Conservation (phyloP, 2,113 vertebrate genomes). For the Saimiri boliviensis region DNA sequence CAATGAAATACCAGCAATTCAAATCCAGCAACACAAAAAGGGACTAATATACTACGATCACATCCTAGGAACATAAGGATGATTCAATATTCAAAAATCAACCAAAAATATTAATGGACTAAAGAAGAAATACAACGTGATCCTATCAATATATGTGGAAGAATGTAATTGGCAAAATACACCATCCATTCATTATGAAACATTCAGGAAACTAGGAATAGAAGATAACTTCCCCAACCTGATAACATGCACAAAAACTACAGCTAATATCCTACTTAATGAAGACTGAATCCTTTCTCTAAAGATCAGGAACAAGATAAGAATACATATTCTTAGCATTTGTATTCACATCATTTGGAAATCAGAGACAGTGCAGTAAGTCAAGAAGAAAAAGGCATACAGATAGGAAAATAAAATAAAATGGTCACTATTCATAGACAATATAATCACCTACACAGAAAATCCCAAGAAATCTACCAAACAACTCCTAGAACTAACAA, state of each 20-base stretch:
- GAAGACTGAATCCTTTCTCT: not conserved
- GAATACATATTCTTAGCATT: not conserved
- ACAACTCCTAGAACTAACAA: not conserved
- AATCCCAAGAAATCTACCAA: not conserved
- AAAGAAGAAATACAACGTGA: not conserved
- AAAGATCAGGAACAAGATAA: constrained; percentile 10
- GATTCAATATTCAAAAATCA: not conserved
- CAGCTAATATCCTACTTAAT: not conserved
- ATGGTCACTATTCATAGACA: not conserved
- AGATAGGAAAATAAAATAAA: constrained; percentile 24
- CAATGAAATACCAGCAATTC: not conserved
- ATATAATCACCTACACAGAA: not conserved
- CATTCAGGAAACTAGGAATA: not conserved
- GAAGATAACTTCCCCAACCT: not conserved
- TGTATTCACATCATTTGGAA: not conserved
- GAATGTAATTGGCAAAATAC: not conserved
- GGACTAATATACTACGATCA: not conserved
- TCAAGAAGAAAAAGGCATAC: not conserved
- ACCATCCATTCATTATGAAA: not conserved
- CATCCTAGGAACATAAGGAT: not conserved
- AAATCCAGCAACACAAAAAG: not conserved
- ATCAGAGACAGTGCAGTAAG: not conserved
- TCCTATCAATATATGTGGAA: not conserved
- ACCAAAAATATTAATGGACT: not conserved
- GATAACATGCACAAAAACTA: not conserved